These are phyloP conservation scores for Typhlomys cinereus DNA, from an alignment of 2,113 vertebrate genomes.

Conservation along the genomic window DNA sequence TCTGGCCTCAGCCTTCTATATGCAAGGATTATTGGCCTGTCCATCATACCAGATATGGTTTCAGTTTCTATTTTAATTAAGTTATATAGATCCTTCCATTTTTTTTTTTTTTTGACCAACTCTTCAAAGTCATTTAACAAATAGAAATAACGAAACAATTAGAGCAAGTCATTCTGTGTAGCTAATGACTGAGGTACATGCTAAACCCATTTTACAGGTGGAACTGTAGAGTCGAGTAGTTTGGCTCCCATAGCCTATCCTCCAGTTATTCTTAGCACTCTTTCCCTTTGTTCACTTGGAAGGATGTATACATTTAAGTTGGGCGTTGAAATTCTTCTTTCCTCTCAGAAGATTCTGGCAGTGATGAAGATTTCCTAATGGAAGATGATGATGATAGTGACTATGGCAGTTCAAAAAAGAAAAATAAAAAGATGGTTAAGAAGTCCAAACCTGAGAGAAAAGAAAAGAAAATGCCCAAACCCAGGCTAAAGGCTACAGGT, in stretches of 20 bases:
- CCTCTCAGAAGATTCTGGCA: constrained; percentile 94
- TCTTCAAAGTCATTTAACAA: not conserved
- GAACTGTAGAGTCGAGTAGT: not conserved
- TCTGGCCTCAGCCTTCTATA: not conserved
- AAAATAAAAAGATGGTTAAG: constrained; percentile 94
- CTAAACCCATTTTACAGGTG: not conserved
- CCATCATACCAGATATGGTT: not conserved
- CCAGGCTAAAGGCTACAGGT: constrained; percentile 99
- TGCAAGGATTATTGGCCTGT: not conserved
- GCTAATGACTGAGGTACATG: not conserved
- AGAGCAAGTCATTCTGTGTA: not conserved
- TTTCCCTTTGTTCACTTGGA: constrained; percentile 56
- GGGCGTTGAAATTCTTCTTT: constrained; percentile 75
- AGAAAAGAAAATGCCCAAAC: constrained; percentile 99
- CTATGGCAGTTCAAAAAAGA: constrained; percentile 98
- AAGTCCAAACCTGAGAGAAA: constrained; percentile 94
- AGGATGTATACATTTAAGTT: constrained; percentile 56
- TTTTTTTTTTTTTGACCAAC: not conserved
- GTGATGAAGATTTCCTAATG: constrained; percentile 97
- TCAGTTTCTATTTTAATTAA: constrained; percentile 1
- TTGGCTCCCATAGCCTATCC: not conserved
- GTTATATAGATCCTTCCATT: not conserved
- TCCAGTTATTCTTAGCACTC: constrained; percentile 11
- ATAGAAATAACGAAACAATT: not conserved
- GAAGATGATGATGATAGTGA: constrained; percentile 99